Conservation (phyloP, 1,140 invertebrate genomes). For the Battus philenor region DNA sequence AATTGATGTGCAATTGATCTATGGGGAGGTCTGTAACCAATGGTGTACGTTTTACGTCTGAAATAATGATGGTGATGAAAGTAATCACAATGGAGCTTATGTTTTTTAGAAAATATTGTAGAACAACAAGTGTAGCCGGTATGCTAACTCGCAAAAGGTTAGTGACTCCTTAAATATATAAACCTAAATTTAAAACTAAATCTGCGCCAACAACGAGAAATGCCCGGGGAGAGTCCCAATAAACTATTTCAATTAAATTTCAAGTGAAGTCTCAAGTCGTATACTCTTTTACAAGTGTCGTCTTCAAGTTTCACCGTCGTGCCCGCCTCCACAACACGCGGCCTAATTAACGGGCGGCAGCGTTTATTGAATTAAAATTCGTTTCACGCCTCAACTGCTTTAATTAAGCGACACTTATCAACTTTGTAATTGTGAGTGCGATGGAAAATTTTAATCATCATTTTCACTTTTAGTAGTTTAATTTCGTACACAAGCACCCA, state of each 20-base stretch:
- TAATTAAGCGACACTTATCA: slow-evolving; percentile 2
- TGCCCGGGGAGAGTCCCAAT: slow-evolving; percentile 22
- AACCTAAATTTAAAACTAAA: slow-evolving; percentile 6
- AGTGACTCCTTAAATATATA: neutral
- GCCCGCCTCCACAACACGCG: slow-evolving; percentile 4
- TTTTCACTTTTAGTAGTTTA: neutral
- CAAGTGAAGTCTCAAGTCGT: slow-evolving; percentile 24
- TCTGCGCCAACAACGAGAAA: slow-evolving; percentile 14
- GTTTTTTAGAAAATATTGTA: too few relatives aligned
- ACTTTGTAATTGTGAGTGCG: neutral
- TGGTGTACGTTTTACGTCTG: too few relatives aligned
- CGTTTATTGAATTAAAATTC: slow-evolving; percentile 8
- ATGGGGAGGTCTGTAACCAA: too few relatives aligned
- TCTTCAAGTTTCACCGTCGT: slow-evolving; percentile 21
- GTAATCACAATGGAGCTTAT: too few relatives aligned
- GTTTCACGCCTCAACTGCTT: neutral
- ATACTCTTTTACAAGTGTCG: slow-evolving; percentile 32
- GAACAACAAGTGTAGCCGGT: too few relatives aligned
- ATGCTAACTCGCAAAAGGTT: too few relatives aligned
- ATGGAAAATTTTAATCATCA: neutral
- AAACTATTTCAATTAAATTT: slow-evolving; percentile 39
- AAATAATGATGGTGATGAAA: too few relatives aligned
- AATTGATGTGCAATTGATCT: too few relatives aligned
- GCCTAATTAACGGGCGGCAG: slow-evolving; percentile 18
- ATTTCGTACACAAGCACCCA: neutral